Evolutionary conservation across 1,140 invertebrate genomes (phyloP), one percentile per base, ranked within the genome.

Genomic region (Microplitis mediator): DNA sequence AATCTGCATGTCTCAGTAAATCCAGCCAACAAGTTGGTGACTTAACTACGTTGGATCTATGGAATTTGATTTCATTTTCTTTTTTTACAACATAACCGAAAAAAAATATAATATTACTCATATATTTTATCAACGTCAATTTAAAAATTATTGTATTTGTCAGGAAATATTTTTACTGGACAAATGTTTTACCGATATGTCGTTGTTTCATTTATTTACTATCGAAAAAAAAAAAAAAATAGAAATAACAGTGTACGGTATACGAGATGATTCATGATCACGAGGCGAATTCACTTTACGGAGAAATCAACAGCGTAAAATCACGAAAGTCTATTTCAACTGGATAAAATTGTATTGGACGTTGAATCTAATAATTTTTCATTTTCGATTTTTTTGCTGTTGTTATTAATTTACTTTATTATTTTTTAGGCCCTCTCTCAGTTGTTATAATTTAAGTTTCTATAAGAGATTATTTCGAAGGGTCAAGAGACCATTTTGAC

Each of bases 241-340:
- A 56, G 36, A 60, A 35, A 45, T 45, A 31, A 34, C 51, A 60
- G 36, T 58, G 35, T n/a, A 54, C 11, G 70, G 56, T 58, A 62
- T 45, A 67, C 63, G 63, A 51, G 62, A 75, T 75, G 74, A 75
- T 75, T 75, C 67, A 75, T 72, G 71, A 62, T 65, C 34, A 50
- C 51, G 23, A 61, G 35, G 39, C 5, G 32, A 60, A 70, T 62
- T 62, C 61, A 23, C 16, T 70, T 61, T 70, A 62, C 58, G 58
- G 39, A 31, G 16, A 60, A 34, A 62, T 62, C 58, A 35, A 62
- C n/a, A 34, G 65, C 16, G 11, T 13, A 32, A 61, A 60, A 56
- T 35, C 54, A 34, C 13, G 23, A 52, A 13, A 8, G 8, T 45
- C 39, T 51, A 50, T 31, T 23, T 50, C 14, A 39, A 36, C 39